Percentiles rank a stretch among this genome's conserved stretches.
These are phyloP conservation scores for Chrysomallon squamiferum DNA, from an alignment of 1,140 invertebrate genomes.

Conservation along the genomic window DNA sequence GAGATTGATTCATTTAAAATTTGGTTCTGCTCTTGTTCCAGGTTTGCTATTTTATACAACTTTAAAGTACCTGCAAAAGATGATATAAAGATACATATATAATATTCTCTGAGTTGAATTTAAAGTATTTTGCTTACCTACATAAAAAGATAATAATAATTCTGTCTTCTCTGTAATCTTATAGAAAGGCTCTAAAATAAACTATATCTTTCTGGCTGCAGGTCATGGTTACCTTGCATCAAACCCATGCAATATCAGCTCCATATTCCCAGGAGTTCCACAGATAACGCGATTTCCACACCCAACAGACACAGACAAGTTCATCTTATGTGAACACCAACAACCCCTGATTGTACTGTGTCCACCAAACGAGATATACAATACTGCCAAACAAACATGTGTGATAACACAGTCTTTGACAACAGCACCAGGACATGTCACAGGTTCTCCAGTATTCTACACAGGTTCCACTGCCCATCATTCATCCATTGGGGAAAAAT, in stretches of 20 bases:
- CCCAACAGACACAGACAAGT: slow-evolving; percentile 35
- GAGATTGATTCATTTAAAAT: neutral
- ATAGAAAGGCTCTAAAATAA: too few relatives aligned
- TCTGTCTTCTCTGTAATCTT: too few relatives aligned
- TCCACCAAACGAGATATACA: slow-evolving; percentile 26
- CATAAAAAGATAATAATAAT: too few relatives aligned
- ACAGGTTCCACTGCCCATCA: neutral
- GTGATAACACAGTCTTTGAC: neutral
- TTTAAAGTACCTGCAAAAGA: too few relatives aligned
- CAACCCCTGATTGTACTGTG: slow-evolving; percentile 35
- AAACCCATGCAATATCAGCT: neutral
- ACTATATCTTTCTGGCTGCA: neutral
- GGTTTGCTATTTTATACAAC: neutral
- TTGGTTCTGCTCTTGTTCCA: neutral
- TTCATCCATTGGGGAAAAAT: neutral
- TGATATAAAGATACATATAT: too few relatives aligned
- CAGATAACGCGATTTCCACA: slow-evolving; percentile 22
- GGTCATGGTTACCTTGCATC: neutral
- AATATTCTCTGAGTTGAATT: too few relatives aligned
- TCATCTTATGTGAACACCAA: slow-evolving; percentile 36
- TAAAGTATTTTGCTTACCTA: too few relatives aligned
- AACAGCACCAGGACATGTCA: neutral
- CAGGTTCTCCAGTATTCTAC: neutral
- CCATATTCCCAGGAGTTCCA: neutral
- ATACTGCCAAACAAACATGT: slow-evolving; percentile 13